Evolutionary conservation across 2,888 invertebrate genomes (phyloP).

Genomic region (Leptogaster cylindrica): DNA sequence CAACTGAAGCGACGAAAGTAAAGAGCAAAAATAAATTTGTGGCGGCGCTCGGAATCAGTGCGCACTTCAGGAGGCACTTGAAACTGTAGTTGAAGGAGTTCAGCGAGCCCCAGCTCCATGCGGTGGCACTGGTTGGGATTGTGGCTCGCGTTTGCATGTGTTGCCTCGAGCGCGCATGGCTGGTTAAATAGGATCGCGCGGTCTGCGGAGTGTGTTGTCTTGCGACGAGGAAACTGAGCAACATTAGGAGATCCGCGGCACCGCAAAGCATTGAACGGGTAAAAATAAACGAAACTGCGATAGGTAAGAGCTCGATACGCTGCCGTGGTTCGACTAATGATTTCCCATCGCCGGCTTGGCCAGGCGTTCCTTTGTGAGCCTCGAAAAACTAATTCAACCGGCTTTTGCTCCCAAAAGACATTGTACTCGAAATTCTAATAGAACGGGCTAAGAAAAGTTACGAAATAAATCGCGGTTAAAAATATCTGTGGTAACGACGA

Average conservation of each 20-base stretch:
- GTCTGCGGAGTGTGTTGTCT: background rate
- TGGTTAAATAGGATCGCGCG: too few relatives aligned
- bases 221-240: too few relatives aligned
- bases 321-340: slow-evolving; percentile 44
- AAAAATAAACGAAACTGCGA: slow-evolving; percentile 44
- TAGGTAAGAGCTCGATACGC: slow-evolving; percentile 42
- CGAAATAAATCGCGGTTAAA: background rate
- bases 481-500: background rate
- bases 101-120: too few relatives aligned
- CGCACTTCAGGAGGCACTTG: too few relatives aligned
- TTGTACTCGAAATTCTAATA: slow-evolving; percentile 22
- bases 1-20: too few relatives aligned
- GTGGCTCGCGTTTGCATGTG: too few relatives aligned
- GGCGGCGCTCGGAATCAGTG: too few relatives aligned
- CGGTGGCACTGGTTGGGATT: too few relatives aligned
- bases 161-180: too few relatives aligned
- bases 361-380: slow-evolving; percentile 15
- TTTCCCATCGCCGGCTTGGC: slow-evolving; percentile 37
- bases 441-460: background rate
- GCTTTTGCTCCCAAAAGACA: slow-evolving; percentile 27
- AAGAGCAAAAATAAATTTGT: too few relatives aligned
- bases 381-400: slow-evolving; percentile 38
- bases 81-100: too few relatives aligned
- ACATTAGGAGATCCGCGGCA: background rate
- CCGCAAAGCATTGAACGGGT: slow-evolving; percentile 27